Evolutionary conservation across 2,797 vertebrate genomes (phyloP), one percentile per base, ranked within the genome.

Genomic region (Mionectes olivaceus): DNA sequence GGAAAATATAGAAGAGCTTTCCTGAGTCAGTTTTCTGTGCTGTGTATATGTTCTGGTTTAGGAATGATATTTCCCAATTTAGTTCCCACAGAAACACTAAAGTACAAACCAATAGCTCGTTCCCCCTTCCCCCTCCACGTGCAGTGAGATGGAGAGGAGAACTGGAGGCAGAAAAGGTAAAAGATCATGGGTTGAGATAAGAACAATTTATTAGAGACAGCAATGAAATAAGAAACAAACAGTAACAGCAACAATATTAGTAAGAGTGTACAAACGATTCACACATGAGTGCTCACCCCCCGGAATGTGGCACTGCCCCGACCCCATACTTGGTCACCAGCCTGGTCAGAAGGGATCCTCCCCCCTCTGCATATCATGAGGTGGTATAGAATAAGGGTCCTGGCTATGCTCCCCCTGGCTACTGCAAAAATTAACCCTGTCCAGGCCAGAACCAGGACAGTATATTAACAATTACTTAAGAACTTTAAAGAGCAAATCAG

Each of bases 61-160:
- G 30, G 30, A 65, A 32, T 17, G 30, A 44, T 32, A 47, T 53
- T 53, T 25, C 30, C 65, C 65, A 78, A 4, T 47, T 59, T 23
- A 46, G 22, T 12, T 90, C 59, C 33, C 52, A 78, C 25, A 53
- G 52, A 53, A 65, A 47, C 2, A 0, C 5, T 59, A 8, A 65
- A 83, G 8, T 41, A 21, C 0, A 0, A 0, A 2, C 25, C 4
- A 4, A 13, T 59, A 16, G 5, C 21, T 64, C 10, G 11, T 30
- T 83, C 64, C 59, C 18, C 32, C 21, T 64, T 50, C 21, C 12
- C 30, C 19, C 22, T 35, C 10, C n/a, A 46, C 13, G 13, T n/a
- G 13, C 4, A 10, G 52, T 19, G 19, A 25, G 30, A 78, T 43
- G 39, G 46, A 65, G 65, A 64, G 18, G 37, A 71, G 47, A 71